These are phyloP conservation scores for Paraescarpia echinospica DNA, from an alignment of 1,140 invertebrate genomes.

Conservation along the genomic window DNA sequence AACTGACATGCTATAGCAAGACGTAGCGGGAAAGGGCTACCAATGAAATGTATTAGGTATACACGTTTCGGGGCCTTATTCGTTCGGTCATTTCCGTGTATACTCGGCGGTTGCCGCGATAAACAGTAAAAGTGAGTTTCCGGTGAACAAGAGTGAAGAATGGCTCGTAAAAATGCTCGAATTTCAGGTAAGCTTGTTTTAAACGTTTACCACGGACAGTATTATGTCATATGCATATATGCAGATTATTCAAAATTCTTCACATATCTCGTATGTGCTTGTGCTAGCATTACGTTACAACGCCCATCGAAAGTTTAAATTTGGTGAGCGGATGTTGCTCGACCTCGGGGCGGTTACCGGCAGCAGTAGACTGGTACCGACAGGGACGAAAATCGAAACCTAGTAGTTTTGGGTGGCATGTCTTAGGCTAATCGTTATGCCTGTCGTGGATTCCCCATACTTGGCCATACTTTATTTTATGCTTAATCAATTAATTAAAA, in stretches of 20 bases:
- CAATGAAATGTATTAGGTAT: background rate
- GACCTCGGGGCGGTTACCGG: background rate
- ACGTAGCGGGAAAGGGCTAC: background rate
- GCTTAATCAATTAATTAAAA: background rate
- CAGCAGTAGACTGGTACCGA: background rate
- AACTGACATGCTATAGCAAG: too few relatives aligned
- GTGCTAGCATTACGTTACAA: background rate
- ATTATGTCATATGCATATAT: background rate
- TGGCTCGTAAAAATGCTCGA: constrained; percentile 4
- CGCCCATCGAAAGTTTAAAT: background rate
- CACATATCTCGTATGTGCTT: background rate
- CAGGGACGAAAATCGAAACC: background rate
- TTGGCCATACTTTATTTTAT: background rate
- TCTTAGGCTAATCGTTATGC: background rate
- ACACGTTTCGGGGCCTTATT: background rate
- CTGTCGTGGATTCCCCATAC: background rate
- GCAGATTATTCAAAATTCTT: background rate
- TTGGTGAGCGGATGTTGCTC: background rate
- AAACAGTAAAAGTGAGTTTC: constrained; percentile 1
- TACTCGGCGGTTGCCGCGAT: background rate
- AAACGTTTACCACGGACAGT: background rate
- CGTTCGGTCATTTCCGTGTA: background rate
- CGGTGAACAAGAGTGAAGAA: background rate
- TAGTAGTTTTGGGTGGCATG: background rate
- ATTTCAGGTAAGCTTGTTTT: background rate